Percentiles rank a stretch among this genome's conserved stretches.
phyloP scores from a whole-genome alignment of 2,888 invertebrate species.

The Caenorhabditis sp. region DNA sequence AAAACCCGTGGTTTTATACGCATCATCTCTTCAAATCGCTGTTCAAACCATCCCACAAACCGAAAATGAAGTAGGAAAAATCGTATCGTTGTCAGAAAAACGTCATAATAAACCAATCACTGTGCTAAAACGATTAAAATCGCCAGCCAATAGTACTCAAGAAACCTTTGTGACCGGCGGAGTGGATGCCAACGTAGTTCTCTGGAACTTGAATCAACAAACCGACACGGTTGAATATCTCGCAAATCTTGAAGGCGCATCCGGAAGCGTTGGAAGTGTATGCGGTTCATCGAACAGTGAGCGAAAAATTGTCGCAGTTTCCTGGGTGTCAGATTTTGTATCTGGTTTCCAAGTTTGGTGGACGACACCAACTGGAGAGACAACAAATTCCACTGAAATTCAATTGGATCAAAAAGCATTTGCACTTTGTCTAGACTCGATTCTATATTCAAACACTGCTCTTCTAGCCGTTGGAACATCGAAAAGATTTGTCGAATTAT shows the following conservation, averaged over 20 bases:
- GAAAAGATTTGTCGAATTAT: slow-evolving; percentile 53
- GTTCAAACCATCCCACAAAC: slow-evolving; percentile 38
- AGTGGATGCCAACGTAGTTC: slow-evolving; percentile 13
- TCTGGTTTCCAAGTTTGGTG: slow-evolving; percentile 34
- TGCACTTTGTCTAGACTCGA: slow-evolving; percentile 31
- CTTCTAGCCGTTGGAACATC: slow-evolving; percentile 58
- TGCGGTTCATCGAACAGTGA: slow-evolving; percentile 15
- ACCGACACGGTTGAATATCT: slow-evolving; percentile 25
- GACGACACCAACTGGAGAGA: slow-evolving; percentile 9
- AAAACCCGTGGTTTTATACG: slow-evolving; percentile 35
- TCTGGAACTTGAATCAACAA: slow-evolving; percentile 21
- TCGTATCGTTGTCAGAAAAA: slow-evolving; percentile 32
- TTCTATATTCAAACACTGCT: slow-evolving; percentile 18
- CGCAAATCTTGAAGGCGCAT: slow-evolving; percentile 13
- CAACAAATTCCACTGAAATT: slow-evolving; percentile 6
- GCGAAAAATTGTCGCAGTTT: slow-evolving; percentile 13
- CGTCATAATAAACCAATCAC: slow-evolving; percentile 47
- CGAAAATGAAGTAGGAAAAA: slow-evolving; percentile 23
- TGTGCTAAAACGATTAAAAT: slow-evolving; percentile 41
- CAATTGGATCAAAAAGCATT: slow-evolving; percentile 32
- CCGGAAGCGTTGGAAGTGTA: slow-evolving; percentile 32
- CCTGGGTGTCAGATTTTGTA: slow-evolving; percentile 19
- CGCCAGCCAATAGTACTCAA: not conserved
- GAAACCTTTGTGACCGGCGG: slow-evolving; percentile 36
- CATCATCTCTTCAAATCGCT: slow-evolving; percentile 43